phyloP scores from a whole-genome alignment of 2,888 invertebrate genomes.

The Arge pagana region DNA sequence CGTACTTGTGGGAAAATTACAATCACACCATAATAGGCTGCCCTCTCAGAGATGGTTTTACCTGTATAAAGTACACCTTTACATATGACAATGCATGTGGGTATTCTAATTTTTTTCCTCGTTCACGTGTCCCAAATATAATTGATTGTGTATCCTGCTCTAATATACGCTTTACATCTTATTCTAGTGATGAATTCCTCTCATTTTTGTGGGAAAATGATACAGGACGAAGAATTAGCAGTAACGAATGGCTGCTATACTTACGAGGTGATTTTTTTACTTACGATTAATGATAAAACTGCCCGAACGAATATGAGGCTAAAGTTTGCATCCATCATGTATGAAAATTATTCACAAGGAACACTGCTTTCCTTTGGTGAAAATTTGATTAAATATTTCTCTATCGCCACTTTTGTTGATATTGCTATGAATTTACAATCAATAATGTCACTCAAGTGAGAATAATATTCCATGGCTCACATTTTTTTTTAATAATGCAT shows the following conservation, averaged over 20 bases:
- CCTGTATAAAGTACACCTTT: conserved; percentile 43
- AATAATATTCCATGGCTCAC: too few relatives aligned
- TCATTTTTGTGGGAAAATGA: conserved; percentile 50
- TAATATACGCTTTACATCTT: background rate
- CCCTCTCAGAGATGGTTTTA: conserved; percentile 33
- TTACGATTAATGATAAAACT: too few relatives aligned
- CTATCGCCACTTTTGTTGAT: too few relatives aligned
- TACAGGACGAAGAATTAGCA: conserved; percentile 37
- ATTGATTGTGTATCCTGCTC: background rate
- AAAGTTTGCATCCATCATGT: too few relatives aligned
- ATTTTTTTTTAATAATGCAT: too few relatives aligned
- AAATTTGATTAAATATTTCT: too few relatives aligned
- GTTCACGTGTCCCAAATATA: background rate
- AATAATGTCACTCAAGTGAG: too few relatives aligned
- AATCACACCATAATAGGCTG: conserved; percentile 34
- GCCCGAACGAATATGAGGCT: too few relatives aligned
- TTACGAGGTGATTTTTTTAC: too few relatives aligned
- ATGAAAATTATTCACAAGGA: too few relatives aligned
- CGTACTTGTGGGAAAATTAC: conserved; percentile 35
- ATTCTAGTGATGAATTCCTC: conserved; percentile 41
- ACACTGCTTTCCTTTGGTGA: too few relatives aligned
- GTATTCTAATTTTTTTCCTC: background rate
- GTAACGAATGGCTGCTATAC: conserved; percentile 44
- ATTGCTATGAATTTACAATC: too few relatives aligned
- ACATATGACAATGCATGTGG: conserved; percentile 40